phyloP scores from a whole-genome alignment of 2,888 invertebrate genomes.

The Tipula lateralis region DNA sequence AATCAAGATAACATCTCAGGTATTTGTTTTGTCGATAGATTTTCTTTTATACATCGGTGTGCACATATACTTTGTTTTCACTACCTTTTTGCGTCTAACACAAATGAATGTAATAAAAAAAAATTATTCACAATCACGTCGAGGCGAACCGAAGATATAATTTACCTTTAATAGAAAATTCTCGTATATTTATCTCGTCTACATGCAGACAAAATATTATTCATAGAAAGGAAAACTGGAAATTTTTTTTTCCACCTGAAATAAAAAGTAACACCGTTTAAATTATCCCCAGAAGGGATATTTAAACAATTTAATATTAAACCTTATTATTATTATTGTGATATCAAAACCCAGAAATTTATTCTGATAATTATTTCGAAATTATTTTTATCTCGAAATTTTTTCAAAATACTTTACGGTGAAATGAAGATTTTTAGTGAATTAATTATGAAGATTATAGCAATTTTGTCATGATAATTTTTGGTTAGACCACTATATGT shows the following conservation, averaged over 20 bases:
- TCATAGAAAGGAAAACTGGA: not conserved
- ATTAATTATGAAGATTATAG: not conserved
- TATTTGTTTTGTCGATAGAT: not conserved
- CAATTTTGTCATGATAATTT: too few species aligned
- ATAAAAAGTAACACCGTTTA: not conserved
- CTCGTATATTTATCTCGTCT: not conserved
- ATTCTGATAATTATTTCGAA: not conserved
- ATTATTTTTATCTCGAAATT: not conserved
- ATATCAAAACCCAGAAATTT: not conserved
- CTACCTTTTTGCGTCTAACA: not conserved
- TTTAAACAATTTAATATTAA: not conserved
- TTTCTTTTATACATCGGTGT: too few species aligned
- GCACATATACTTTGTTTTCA: not conserved
- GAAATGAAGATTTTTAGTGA: not conserved
- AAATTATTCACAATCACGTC: slow-evolving; percentile 16
- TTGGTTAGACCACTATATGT: too few species aligned
- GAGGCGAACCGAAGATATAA: not conserved
- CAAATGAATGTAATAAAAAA: not conserved
- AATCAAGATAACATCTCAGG: not conserved
- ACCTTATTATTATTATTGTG: not conserved
- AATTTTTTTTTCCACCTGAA: not conserved
- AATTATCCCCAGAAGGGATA: not conserved
- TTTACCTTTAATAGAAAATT: not conserved
- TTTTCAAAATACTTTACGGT: not conserved
- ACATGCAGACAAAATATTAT: not conserved